These are phyloP conservation scores for Heliocidaris tuberculata DNA, from an alignment of 35 echinoderm and acorn worm species.

Conservation along the genomic window DNA sequence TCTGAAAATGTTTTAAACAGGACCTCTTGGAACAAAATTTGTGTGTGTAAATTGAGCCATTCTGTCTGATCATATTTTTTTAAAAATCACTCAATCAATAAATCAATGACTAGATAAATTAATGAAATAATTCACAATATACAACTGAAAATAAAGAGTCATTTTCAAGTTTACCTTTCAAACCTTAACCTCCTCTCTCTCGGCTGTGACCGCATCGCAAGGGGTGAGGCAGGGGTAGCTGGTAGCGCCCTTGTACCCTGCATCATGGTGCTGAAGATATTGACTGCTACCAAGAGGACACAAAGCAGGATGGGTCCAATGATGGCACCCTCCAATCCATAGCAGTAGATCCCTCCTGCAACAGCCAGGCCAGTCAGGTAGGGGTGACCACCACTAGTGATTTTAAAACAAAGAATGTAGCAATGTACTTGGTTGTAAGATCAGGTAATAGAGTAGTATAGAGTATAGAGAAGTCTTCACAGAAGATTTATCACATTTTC, in stretches of 20 bases:
- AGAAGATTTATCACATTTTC: no score
- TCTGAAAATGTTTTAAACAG: no score
- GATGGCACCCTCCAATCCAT: constrained; percentile 89
- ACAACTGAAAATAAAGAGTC: no score
- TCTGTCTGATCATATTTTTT: no score
- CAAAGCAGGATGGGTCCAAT: constrained; percentile 94
- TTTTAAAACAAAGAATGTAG: background rate
- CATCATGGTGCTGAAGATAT: constrained; percentile 74
- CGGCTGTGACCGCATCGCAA: background rate
- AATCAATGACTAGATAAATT: no score
- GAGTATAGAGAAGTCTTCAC: no score
- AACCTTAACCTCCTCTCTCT: constrained; percentile 27
- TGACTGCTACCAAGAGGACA: constrained; percentile 81
- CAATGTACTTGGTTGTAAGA: background rate
- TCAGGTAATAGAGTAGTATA: no score
- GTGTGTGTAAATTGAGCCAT: no score
- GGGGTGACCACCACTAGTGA: constrained; percentile 84
- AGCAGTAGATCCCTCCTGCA: constrained; percentile 87
- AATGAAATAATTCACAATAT: no score
- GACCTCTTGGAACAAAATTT: no score
- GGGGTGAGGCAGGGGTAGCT: background rate
- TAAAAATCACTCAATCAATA: no score
- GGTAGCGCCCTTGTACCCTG: constrained; percentile 47
- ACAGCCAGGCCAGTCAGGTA: constrained; percentile 93
- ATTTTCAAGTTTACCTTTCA: background rate